Base-by-base conservation (phyloP, 2,888 invertebrate species). In the Crepidodera aurea region DNA sequence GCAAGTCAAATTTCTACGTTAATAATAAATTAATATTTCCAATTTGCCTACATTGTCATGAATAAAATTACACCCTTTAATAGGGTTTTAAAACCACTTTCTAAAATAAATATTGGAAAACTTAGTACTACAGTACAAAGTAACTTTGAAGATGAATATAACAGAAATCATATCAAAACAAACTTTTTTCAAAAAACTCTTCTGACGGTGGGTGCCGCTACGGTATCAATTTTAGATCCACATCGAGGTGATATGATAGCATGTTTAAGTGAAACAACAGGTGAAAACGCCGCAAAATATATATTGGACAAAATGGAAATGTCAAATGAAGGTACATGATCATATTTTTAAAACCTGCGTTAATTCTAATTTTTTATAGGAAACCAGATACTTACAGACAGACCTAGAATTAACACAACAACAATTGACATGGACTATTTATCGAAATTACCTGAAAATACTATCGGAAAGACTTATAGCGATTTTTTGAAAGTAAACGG, bases 181-280 rank as follows among this genome's bases (percentile, higher is more conserved):
- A 88, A 84, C 62, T 65, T 79, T 46, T 85, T 96, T 70, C 98
- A 99, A 83, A 92, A 87, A 78, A 77, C 86, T 0, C 73, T 95
- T 10, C 83, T 99, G 32, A 85, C 91, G 12, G 83, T 88, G n/a
- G 98, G 98, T 6, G 93, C 97, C n/a, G 94, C 96, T 15, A 82
- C 89, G 19, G 85, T 93, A 55, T 89, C 96, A 0, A 82, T 98
- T 40, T 74, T 90, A 7, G 88, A 96, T 82, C 98, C 98, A 5
- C 83, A 84, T 60, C 84, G 92, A 65, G 91, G 88, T 13, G 97
- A 98, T 78, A 95, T 96, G 94, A 93, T 98, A 70, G 96, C 97
- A 16, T 93, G 94, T 68, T 85, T 97, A 70, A 96, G 96, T 0
- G 98, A 98, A 83, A 92, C 95, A 0, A 94, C 96, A 7, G 96